These are phyloP conservation scores for Cromileptes altivelis DNA, from an alignment of 2,113 vertebrate species.

Conservation along the genomic window DNA sequence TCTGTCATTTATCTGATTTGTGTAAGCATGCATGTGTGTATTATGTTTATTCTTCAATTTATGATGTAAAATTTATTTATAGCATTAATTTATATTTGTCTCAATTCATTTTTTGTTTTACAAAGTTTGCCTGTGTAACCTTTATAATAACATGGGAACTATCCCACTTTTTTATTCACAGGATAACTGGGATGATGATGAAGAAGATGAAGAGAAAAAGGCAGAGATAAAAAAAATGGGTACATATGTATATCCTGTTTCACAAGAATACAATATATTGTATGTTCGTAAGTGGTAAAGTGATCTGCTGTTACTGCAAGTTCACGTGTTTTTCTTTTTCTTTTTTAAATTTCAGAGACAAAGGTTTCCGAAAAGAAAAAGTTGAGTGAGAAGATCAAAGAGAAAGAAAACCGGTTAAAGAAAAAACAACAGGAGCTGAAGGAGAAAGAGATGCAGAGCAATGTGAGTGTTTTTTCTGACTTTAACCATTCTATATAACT, in stretches of 20 bases:
- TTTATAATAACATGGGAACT: neutral
- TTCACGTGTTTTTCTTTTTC: neutral
- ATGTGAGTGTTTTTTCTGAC: conserved; percentile 77
- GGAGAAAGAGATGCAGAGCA: conserved; percentile 79
- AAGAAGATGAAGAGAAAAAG: conserved; percentile 81
- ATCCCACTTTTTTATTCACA: conserved; percentile 57
- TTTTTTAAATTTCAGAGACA: conserved; percentile 81
- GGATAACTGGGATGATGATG: conserved; percentile 99
- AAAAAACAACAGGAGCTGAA: conserved; percentile 89
- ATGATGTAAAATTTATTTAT: too few species aligned
- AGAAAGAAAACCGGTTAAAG: conserved; percentile 93
- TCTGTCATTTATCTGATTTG: neutral
- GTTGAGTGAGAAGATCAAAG: conserved; percentile 96
- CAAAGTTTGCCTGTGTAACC: neutral
- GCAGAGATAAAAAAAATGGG: conserved; percentile 46
- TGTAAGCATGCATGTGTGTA: neutral
- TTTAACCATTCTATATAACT: neutral
- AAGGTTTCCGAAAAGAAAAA: conserved; percentile 98
- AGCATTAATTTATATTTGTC: neutral
- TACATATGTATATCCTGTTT: conserved; percentile 38
- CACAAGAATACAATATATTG: neutral
- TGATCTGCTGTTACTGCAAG: neutral
- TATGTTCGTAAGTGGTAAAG: neutral
- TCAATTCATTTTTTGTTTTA: too few species aligned
- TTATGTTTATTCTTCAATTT: too few species aligned